Base-by-base conservation (phyloP, 2,888 invertebrate genomes). In the Sphaerophoria rueppellii region DNA sequence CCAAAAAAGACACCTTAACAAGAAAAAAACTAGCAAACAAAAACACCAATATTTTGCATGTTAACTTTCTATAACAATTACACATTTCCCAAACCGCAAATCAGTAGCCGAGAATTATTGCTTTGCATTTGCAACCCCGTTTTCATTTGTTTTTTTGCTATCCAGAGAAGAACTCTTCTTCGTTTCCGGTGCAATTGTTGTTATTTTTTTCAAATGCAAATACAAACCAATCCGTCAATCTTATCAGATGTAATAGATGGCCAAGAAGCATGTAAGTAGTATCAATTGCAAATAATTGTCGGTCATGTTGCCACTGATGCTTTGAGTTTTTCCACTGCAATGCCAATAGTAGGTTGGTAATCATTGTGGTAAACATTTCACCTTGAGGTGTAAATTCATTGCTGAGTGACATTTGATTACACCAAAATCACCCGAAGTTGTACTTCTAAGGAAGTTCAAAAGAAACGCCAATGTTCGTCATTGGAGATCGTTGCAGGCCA, bases 351-450 rank as follows among this genome's bases (percentile, higher is more conserved):
- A 24, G 24, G 24, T 24, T 55, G 48, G 58, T 57, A 57, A 78
- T 50, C 71, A 72, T 3, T 43, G 24, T 60, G 43, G 48, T 46
- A 55, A 69, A 35, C 74, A 70, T 55, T 24, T 71, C 58, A 72
- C 57, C 69, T 61, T 54, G 35, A 72, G 67, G 77, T 73, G 67
- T 69, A 63, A 77, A 69, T 69, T 50, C 50, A 46, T 24, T 61
- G 48, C 46, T 82, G 77, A 82, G 77, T 77, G 82, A 77, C 82
- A 69, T 82, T 69, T 82, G 77, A 82, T 82, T 72, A 55, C 77
- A 24, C 24, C 24, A 48, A 54, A 48, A 34, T 58, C 63, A 58
- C 81, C 76, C 76, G 16, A 67, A 60, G 81, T 54, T 65, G 58
- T 76, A 32, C 58, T 82, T 75, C 75, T 32, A 6, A 58, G 60